phyloP scores from a whole-genome alignment of 2,797 vertebrate species.

The Gorsachius magnificus region DNA sequence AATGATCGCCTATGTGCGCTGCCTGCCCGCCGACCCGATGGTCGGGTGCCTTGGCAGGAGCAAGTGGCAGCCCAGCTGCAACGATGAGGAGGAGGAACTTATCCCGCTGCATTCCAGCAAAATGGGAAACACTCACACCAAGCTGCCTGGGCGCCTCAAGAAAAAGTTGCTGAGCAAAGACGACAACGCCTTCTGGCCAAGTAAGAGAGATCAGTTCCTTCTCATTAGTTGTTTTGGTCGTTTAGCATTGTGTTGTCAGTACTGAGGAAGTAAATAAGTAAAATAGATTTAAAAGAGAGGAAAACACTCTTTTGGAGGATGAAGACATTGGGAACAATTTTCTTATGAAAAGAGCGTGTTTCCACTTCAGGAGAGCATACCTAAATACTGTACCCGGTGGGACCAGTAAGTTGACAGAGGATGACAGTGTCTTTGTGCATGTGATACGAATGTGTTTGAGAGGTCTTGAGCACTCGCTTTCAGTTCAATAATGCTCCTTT shows the following conservation, averaged over 20 bases:
- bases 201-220: constrained; percentile 72
- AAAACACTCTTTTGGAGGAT: not conserved
- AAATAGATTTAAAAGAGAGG: not conserved
- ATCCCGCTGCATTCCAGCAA: constrained; percentile 74
- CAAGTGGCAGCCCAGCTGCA: constrained; percentile 73
- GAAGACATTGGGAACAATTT: not conserved
- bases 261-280: not conserved
- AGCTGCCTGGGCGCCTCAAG: constrained; percentile 74
- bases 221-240: not conserved
- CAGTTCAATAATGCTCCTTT: constrained; percentile 1
- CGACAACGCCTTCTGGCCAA: constrained; percentile 83
- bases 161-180: constrained; percentile 83
- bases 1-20: constrained; percentile 86
- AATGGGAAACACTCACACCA: constrained; percentile 83
- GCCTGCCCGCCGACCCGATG: constrained; percentile 79
- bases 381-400: not conserved
- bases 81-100: constrained; percentile 80
- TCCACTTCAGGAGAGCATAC: not conserved
- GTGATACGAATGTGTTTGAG: not conserved
- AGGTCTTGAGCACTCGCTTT: not conserved
- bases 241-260: not conserved
- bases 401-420: not conserved
- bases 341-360: not conserved
- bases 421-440: not conserved
- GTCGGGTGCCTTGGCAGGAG: constrained; percentile 81